A percentile compares a stretch with the other conserved stretches of the same genome.
phyloP scores from a whole-genome alignment of 2,888 invertebrate genomes.

The Drosophila histrio region DNA sequence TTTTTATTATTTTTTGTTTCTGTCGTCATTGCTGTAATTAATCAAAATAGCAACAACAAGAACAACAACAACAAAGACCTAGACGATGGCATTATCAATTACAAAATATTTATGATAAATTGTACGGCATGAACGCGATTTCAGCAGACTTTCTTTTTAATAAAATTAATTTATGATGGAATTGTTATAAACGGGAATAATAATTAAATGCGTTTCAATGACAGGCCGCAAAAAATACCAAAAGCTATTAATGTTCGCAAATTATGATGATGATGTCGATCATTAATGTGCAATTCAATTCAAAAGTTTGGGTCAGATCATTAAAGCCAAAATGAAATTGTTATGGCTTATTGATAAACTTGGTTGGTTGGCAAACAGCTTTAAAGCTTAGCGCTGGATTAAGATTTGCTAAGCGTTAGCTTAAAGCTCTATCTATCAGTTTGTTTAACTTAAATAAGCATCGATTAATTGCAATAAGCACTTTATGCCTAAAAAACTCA shows the following conservation, averaged over 20 bases:
- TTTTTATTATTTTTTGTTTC: constrained; percentile 32
- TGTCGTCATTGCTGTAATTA: constrained; percentile 71
- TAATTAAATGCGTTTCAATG: constrained; percentile 62
- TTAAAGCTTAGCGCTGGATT: no score
- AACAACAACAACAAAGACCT: constrained; percentile 64
- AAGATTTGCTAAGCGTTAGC: no score
- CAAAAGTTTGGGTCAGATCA: constrained; percentile 3
- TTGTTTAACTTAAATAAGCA: neutral
- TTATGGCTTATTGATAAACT: neutral
- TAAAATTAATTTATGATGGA: constrained; percentile 72
- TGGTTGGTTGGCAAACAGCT: neutral
- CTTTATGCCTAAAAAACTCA: neutral
- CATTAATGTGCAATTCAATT: constrained; percentile 19
- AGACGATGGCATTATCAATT: constrained; percentile 71
- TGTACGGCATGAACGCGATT: constrained; percentile 50
- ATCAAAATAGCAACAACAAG: constrained; percentile 63
- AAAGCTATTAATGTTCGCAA: constrained; percentile 49
- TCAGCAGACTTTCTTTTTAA: constrained; percentile 48
- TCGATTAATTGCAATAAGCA: neutral
- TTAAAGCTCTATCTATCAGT: no score
- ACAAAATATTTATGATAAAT: constrained; percentile 71
- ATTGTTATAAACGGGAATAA: constrained; percentile 59
- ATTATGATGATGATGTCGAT: constrained; percentile 26
- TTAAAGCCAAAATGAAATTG: neutral
- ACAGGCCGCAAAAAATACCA: constrained; percentile 26